phyloP scores from a whole-genome alignment of 2,888 invertebrate genomes.

The Strigamia maritima region DNA sequence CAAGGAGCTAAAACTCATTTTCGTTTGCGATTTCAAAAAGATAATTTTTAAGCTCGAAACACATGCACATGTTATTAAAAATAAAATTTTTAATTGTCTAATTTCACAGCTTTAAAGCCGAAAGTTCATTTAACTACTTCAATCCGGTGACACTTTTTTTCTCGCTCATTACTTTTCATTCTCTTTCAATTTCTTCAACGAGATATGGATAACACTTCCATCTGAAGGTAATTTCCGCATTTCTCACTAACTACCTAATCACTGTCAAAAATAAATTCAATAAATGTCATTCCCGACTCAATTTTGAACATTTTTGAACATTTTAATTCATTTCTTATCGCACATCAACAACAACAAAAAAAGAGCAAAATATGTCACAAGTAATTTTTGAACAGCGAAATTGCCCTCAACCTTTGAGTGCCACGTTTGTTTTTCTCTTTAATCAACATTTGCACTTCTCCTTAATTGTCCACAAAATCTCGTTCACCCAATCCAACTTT shows the following conservation, averaged over 20 bases:
- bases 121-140: background rate
- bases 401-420: background rate
- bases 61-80: background rate
- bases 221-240: background rate
- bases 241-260: background rate
- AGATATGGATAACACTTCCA: background rate
- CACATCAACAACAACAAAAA: background rate
- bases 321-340: background rate
- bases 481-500: background rate
- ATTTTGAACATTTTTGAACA: background rate
- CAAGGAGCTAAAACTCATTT: background rate
- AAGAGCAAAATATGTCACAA: background rate
- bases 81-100: background rate
- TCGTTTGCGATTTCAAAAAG: background rate
- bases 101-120: background rate
- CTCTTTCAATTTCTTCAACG: background rate
- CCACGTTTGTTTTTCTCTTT: constrained; percentile 7
- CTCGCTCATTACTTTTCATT: background rate
- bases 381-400: background rate
- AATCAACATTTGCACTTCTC: background rate
- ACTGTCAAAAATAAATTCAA: background rate
- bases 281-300: background rate
- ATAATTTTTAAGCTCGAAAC: background rate
- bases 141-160: background rate
- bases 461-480: background rate